These are phyloP conservation scores for Holotrichia oblita DNA, from an alignment of 1,140 invertebrate genomes.

Conservation along the genomic window DNA sequence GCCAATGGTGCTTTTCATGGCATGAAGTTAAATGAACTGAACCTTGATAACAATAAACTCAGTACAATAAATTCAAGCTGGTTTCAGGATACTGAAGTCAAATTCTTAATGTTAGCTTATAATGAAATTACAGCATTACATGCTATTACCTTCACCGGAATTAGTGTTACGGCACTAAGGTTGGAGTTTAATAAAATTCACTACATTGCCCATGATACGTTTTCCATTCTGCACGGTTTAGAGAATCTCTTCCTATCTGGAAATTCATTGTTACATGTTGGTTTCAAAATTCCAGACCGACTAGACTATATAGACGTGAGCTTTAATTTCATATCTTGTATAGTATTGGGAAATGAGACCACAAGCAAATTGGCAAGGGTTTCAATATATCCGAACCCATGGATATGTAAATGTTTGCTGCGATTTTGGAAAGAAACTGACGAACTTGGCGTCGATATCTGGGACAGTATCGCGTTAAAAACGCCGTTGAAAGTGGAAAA, in stretches of 20 bases:
- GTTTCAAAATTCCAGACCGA: not conserved
- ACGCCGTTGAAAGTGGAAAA: too few relatives aligned
- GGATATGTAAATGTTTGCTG: too few relatives aligned
- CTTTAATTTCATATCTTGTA: not conserved
- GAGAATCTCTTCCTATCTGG: not conserved
- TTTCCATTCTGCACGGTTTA: not conserved
- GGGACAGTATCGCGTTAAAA: too few relatives aligned
- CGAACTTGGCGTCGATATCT: too few relatives aligned
- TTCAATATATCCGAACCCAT: too few relatives aligned
- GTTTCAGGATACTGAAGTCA: not conserved
- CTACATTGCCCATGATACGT: not conserved
- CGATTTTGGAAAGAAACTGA: too few relatives aligned
- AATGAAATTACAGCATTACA: too few relatives aligned
- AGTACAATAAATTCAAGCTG: too few relatives aligned
- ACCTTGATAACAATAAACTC: not conserved
- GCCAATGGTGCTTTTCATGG: not conserved
- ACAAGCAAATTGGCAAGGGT: too few relatives aligned
- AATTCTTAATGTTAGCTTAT: not conserved
- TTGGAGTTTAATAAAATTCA: too few relatives aligned
- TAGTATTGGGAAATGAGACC: not conserved
- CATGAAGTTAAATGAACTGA: not conserved
- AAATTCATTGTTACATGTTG: not conserved
- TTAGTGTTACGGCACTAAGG: not conserved
- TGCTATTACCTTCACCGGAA: too few relatives aligned
- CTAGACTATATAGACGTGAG: not conserved